Base-by-base conservation (phyloP, 2,797 vertebrate genomes). In the Arremon aurantiirostris region DNA sequence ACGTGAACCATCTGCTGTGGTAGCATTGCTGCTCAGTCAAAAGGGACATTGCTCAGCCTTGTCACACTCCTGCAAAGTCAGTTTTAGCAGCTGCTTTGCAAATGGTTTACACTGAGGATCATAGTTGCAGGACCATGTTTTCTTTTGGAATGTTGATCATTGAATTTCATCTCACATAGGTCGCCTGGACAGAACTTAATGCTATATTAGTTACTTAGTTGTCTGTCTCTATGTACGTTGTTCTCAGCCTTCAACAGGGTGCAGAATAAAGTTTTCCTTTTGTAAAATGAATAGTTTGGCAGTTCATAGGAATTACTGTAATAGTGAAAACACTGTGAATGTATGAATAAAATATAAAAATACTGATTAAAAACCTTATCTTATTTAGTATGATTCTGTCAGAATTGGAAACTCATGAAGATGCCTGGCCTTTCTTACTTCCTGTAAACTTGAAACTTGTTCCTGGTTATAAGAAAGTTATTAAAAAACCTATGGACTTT, bases 401-500 rank as follows among this genome's bases (percentile, higher is more conserved):
- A 61, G 99, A 99, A 97, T 97, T 99, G 98, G 99, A 99, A 98
- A 98, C 98, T 71, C 99, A 99, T 97, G 99, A 99, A 96, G 99
- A 99, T 94, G 99, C 99, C 63, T 99, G 99, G 99, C 99, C 99
- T 96, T 99, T 99, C 96, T 98, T 99, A 97, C 99, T 99, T 93
- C 99, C 99, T 60, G 99, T 99, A 97, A 99, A 99, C 98, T 98
- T 98, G 98, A 99, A 99, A 97, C 99, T 99, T 57, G 99, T 99
- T 96, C 99, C 99, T 65, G 99, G 99, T 81, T 99, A 99, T 97
- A 99, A 97, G 97, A 99, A 99, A 97, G 99, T 99, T 98, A 99
- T 99, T 96, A 99, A 99, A 97, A 99, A 99, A 95, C 99, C 99
- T 46, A 99, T 99, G 99, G 99, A 99, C 98, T 99, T 99, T 97